These are phyloP conservation scores for Entomobrya multifasciata DNA, from an alignment of 2,888 invertebrate species.

Conservation along the genomic window DNA sequence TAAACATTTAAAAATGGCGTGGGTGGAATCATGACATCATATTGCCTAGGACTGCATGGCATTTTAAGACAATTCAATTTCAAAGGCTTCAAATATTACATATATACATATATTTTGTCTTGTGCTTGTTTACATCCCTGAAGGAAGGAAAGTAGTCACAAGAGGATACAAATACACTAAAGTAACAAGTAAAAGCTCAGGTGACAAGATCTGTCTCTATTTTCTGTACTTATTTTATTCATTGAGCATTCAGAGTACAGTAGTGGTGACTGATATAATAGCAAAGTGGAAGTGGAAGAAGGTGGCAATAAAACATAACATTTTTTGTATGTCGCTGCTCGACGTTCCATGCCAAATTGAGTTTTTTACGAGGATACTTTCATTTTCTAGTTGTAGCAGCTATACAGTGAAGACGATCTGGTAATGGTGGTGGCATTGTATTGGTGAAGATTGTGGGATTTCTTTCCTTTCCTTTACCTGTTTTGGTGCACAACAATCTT, in stretches of 20 bases:
- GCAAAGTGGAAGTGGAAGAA: too few relatives aligned
- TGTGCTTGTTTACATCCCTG: not conserved
- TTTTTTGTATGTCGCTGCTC: constrained; percentile 22
- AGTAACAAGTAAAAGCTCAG: constrained; percentile 10
- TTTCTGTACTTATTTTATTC: not conserved
- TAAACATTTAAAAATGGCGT: too few relatives aligned
- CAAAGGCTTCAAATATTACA: too few relatives aligned
- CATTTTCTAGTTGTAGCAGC: constrained; percentile 12
- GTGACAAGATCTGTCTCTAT: constrained; percentile 27
- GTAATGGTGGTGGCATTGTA: not conserved
- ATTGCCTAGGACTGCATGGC: too few relatives aligned
- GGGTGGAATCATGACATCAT: too few relatives aligned
- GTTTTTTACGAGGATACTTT: constrained; percentile 58
- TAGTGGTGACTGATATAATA: too few relatives aligned
- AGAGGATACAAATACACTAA: not conserved
- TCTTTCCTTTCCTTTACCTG: not conserved
- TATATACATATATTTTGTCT: too few relatives aligned
- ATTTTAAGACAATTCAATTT: too few relatives aligned
- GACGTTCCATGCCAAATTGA: constrained; percentile 51
- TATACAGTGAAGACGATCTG: too few relatives aligned
- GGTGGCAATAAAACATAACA: too few relatives aligned
- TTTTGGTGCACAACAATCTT: not conserved
- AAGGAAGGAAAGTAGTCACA: not conserved
- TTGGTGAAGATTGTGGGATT: not conserved
- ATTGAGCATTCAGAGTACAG: not conserved